These are phyloP conservation scores for Erythrocebus patas DNA, from an alignment of 2,113 vertebrate species.

Conservation along the genomic window DNA sequence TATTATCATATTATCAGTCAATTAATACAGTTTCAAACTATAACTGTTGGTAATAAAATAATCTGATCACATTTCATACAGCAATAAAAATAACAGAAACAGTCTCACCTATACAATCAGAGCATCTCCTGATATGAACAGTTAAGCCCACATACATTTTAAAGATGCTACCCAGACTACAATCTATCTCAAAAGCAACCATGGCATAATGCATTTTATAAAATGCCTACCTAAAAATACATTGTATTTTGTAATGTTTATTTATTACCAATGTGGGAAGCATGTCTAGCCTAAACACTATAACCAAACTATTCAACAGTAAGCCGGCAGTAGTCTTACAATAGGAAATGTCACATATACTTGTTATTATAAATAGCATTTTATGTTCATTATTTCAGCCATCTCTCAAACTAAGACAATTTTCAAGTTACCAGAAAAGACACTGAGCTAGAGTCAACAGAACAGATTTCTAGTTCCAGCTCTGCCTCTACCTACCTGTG, in stretches of 20 bases:
- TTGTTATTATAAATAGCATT: not conserved
- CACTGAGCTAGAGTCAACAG: not conserved
- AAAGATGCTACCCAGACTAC: slow-evolving; percentile 51
- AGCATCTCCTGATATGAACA: slow-evolving; percentile 52
- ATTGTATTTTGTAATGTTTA: slow-evolving; percentile 3
- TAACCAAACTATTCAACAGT: slow-evolving; percentile 14
- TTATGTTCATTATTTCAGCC: slow-evolving; percentile 17
- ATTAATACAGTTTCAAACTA: slow-evolving; percentile 78
- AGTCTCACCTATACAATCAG: slow-evolving; percentile 65
- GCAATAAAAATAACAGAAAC: slow-evolving; percentile 80
- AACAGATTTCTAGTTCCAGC: not conserved
- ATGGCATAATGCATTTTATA: slow-evolving; percentile 1
- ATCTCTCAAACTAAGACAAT: not conserved
- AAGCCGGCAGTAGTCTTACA: not conserved
- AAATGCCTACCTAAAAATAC: slow-evolving; percentile 47
- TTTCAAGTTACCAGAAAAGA: slow-evolving; percentile 1
- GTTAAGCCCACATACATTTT: slow-evolving; percentile 26
- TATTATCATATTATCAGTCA: slow-evolving; percentile 81
- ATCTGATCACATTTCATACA: slow-evolving; percentile 83
- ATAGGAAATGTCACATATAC: not conserved
- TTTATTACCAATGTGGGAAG: not conserved
- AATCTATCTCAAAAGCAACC: slow-evolving; percentile 52
- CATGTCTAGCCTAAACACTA: slow-evolving; percentile 20
- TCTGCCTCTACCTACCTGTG: not conserved
- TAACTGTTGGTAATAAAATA: slow-evolving; percentile 82